Conservation (phyloP, 2,888 invertebrate genomes). For the Drosophila anomelani region DNA sequence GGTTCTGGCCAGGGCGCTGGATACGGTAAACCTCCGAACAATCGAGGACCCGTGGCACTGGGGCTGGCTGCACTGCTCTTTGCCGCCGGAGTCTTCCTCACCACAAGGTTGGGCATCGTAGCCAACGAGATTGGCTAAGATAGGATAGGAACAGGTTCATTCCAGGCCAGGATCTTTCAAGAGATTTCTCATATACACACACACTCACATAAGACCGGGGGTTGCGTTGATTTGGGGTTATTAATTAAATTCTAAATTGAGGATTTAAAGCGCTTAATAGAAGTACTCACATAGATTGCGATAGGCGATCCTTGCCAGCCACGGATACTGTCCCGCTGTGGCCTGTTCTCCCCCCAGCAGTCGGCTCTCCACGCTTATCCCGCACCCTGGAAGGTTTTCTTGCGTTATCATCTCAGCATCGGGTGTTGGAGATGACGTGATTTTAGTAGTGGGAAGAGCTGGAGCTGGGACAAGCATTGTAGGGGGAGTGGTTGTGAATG, state of each 20-base stretch:
- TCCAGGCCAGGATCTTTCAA: background rate
- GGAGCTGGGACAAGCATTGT: background rate
- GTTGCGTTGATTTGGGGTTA: conserved; percentile 19
- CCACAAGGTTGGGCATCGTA: conserved; percentile 65
- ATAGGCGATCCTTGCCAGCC: conserved; percentile 86
- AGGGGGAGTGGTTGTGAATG: conserved; percentile 19
- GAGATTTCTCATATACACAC: background rate
- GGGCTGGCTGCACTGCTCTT: conserved; percentile 71
- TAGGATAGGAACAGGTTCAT: background rate
- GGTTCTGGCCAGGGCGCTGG: background rate
- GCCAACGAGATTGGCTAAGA: conserved; percentile 65
- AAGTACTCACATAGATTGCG: conserved; percentile 82
- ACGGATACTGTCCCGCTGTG: conserved; percentile 86
- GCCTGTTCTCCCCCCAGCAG: conserved; percentile 85
- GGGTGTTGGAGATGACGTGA: background rate
- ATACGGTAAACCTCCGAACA: conserved; percentile 31
- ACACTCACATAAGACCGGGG: background rate
- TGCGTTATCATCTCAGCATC: background rate
- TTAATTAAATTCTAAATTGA: conserved; percentile 35
- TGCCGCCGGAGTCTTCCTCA: conserved; percentile 68
- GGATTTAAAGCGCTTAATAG: background rate
- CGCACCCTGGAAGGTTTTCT: conserved; percentile 74
- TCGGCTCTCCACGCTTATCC: conserved; percentile 80
- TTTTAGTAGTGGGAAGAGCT: background rate
- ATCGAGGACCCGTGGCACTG: conserved; percentile 57